phyloP scores from a whole-genome alignment of 2,113 vertebrate genomes.

The Sturnus vulgaris region DNA sequence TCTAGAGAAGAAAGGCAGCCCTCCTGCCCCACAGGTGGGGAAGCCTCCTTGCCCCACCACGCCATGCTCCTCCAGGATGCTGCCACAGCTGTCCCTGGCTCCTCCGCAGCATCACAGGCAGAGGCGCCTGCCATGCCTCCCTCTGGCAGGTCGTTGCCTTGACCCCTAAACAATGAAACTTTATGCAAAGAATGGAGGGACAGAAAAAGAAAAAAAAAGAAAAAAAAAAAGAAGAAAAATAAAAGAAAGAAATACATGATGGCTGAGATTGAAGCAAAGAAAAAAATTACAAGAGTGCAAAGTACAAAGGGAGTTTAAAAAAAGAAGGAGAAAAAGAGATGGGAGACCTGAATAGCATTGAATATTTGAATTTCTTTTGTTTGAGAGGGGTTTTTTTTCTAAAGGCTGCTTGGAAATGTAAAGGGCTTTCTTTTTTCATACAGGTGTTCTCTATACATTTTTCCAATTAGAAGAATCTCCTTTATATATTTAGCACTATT shows the following conservation, averaged over 20 bases:
- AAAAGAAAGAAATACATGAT: background rate
- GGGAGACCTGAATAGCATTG: background rate
- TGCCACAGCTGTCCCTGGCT: rapidly evolving
- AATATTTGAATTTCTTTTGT: slow-evolving; percentile 53
- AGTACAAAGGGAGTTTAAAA: slow-evolving; percentile 31
- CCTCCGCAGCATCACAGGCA: background rate
- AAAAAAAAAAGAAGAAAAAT: background rate
- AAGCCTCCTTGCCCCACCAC: rapidly evolving
- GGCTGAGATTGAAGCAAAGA: background rate
- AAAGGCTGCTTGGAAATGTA: background rate
- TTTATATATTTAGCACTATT: slow-evolving; percentile 59
- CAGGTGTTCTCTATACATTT: slow-evolving; percentile 39
- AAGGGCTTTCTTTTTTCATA: background rate
- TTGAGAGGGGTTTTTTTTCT: background rate
- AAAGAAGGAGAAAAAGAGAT: background rate
- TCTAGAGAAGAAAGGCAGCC: background rate
- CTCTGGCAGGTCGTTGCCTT: background rate
- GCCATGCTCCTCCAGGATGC: rapidly evolving
- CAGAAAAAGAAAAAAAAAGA: background rate
- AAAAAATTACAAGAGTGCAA: background rate
- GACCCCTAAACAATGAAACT: background rate
- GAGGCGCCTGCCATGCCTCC: rapidly evolving
- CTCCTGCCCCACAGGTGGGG: background rate
- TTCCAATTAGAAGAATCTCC: slow-evolving; percentile 45
- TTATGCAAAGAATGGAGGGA: background rate